These are phyloP conservation scores for Ashinkailepas kermadecensis DNA, from an alignment of 2,888 invertebrate species.

Conservation along the genomic window DNA sequence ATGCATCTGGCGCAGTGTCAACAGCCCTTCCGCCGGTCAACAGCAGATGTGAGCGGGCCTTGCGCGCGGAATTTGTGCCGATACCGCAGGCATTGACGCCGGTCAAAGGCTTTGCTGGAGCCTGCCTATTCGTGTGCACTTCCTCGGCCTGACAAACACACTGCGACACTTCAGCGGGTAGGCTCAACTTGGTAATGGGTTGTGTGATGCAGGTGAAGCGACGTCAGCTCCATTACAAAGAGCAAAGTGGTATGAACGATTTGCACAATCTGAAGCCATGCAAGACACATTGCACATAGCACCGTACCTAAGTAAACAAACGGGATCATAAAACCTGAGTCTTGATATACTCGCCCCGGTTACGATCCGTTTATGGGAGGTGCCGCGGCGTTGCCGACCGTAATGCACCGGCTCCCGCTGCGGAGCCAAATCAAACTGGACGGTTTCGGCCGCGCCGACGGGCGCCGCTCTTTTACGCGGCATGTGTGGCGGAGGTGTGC, in stretches of 20 bases:
- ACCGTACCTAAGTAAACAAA: neutral
- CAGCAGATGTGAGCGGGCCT: neutral
- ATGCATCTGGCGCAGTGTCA: neutral
- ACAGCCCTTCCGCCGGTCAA: slow-evolving; percentile 12
- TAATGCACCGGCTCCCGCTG: neutral
- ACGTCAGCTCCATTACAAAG: too few relatives aligned
- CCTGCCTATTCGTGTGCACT: neutral
- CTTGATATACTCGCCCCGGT: neutral
- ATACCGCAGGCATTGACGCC: neutral
- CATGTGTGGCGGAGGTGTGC: too few relatives aligned
- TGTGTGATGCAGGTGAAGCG: too few relatives aligned
- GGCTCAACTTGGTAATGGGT: too few relatives aligned
- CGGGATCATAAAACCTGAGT: neutral
- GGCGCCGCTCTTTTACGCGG: neutral
- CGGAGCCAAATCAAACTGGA: neutral
- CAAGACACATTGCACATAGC: neutral
- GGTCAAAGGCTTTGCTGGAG: neutral
- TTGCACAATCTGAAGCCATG: too few relatives aligned
- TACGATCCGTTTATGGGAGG: neutral
- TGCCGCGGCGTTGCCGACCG: neutral
- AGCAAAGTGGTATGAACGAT: too few relatives aligned
- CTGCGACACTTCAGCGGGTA: too few relatives aligned
- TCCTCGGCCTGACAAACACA: neutral
- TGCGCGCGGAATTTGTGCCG: neutral
- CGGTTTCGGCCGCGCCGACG: neutral